Base-by-base conservation (phyloP, 2,113 vertebrate species). In the Ctenomys sociabilis region DNA sequence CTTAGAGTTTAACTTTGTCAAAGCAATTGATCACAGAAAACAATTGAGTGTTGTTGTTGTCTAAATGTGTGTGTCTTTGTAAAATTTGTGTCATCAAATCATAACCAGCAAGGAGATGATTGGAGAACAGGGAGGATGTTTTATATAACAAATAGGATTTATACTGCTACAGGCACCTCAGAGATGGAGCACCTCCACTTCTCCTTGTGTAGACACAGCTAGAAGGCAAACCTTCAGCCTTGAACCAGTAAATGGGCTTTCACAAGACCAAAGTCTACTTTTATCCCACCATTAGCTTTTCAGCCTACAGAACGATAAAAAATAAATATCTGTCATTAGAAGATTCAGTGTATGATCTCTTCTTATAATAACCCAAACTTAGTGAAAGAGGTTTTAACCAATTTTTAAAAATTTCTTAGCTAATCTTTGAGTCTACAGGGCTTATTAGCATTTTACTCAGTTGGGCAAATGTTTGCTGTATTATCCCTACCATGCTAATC, bases 211-310 rank as follows among this genome's bases (percentile, higher is more conserved):
- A 43, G 43, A 16, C 75, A 77, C 12, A 77, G 75, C 43, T 14
- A 11, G 11, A 68, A 19, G 14, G 5, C n/a, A 28, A 3, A 9
- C 19, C 19, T 1, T 3, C 32, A 37, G 52, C 14, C 2, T 2
- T 12, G 32, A 90, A 37, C 43, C 49, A 70, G n/a, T 24, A 40
- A 70, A 43, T 16, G 17, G 26, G 2, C 32, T n/a, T 57, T 32
- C 19, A 57, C 12, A 49, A 57, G 73, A 28, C 35, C 30, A 1
- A 8, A 5, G 54, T 54, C n/a, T 57, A 37, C 11, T 30, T 35
- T 49, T 4, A 32, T 0, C 26, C 24, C 70, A 7, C 17, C 30
- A 81, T 40, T 57, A 28, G 26, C 30, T 24, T 68, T 82, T 3
- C 26, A 57, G 35, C 17, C 6, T 43, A 45, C 45, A 68, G 35